These are phyloP conservation scores for Spodoptera litura DNA, from an alignment of 1,140 invertebrate species.

Conservation along the genomic window DNA sequence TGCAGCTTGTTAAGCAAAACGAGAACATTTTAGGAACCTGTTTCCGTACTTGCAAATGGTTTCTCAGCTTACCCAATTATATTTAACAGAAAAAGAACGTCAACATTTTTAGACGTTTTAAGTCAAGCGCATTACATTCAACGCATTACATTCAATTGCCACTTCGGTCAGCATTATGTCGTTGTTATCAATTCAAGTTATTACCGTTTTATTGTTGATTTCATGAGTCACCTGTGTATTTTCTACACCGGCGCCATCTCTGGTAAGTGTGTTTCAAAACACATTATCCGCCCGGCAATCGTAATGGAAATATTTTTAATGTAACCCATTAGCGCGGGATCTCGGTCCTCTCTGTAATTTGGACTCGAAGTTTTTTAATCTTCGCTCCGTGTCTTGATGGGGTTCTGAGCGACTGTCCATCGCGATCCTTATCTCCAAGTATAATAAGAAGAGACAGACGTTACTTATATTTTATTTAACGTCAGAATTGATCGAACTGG, in stretches of 20 bases:
- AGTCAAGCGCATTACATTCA: conserved; percentile 62
- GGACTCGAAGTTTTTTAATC: conserved; percentile 77
- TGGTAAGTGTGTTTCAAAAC: conserved; percentile 59
- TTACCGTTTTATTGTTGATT: conserved; percentile 53
- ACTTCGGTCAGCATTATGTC: conserved; percentile 26
- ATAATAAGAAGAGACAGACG: conserved; percentile 84
- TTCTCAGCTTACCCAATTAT: conserved; percentile 46
- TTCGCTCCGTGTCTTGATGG: conserved; percentile 73
- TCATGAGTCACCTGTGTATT: conserved; percentile 64
- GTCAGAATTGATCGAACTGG: conserved; percentile 81
- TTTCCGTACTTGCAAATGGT: conserved; percentile 55
- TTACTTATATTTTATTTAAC: conserved; percentile 86
- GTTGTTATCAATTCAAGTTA: conserved; percentile 55
- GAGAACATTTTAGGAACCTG: conserved; percentile 73
- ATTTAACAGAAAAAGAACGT: conserved; percentile 41
- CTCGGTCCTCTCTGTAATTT: conserved; percentile 80
- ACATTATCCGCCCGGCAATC: conserved; percentile 70
- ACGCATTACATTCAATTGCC: conserved; percentile 57
- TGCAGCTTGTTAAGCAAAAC: conserved; percentile 70
- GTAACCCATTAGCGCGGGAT: conserved; percentile 79
- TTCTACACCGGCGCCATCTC: conserved; percentile 59
- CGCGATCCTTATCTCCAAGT: conserved; percentile 80
- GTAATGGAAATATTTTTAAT: conserved; percentile 85
- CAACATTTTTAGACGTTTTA: conserved; percentile 51
- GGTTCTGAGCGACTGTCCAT: conserved; percentile 83